Conservation (phyloP, 2,797 vertebrate genomes). For the Gymnoscopelus microlampas region DNA sequence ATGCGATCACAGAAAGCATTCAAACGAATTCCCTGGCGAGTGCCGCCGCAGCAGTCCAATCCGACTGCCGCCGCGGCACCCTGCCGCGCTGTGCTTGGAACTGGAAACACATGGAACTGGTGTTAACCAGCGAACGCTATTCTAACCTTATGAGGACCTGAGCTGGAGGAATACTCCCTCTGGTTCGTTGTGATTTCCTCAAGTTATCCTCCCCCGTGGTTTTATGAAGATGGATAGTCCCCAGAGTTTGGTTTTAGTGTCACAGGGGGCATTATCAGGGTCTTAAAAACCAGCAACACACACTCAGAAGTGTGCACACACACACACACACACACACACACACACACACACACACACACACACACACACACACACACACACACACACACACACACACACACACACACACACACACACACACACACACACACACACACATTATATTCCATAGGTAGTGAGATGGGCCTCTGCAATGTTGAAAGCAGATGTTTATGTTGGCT, state of each 20-base stretch:
- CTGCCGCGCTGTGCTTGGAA: constrained; percentile 25
- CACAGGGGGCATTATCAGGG: constrained; percentile 59
- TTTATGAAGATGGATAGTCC: constrained; percentile 77
- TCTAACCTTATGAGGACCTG: constrained; percentile 15
- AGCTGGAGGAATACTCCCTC: constrained; percentile 46
- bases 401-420: constrained; percentile 27
- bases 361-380: constrained; percentile 37
- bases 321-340: constrained; percentile 60
- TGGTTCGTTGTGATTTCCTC: constrained; percentile 67
- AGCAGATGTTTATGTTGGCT: constrained; percentile 78
- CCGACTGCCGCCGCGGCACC: constrained; percentile 10
- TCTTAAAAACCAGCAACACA: constrained; percentile 57
- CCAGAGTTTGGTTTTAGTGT: constrained; percentile 69
- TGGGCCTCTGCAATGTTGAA: constrained; percentile 68
- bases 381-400: constrained; percentile 27
- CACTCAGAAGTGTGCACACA: constrained; percentile 38
- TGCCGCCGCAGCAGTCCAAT: constrained; percentile 34
- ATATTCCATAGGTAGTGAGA: constrained; percentile 56
- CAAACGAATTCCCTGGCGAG: constrained; percentile 20
- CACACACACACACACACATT: constrained; percentile 18
- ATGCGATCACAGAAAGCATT: constrained; percentile 3
- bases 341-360: constrained; percentile 36
- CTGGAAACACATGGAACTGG: constrained; percentile 22
- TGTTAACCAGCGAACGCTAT: constrained; percentile 21
- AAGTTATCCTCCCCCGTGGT: constrained; percentile 68